Conservation (phyloP, 2,888 invertebrate species). For the Tipula helvola region DNA sequence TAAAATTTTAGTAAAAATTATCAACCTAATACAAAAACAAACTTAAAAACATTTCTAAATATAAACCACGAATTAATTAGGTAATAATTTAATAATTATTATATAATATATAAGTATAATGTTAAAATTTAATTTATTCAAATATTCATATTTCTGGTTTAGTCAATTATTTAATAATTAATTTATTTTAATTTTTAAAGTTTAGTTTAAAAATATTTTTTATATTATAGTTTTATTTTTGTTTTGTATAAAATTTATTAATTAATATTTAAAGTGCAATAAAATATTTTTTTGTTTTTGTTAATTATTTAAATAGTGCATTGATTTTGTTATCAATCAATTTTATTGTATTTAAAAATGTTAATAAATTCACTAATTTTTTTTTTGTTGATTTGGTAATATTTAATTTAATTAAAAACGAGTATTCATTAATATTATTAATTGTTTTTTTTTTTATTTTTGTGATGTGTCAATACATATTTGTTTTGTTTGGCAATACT, state of each 20-base stretch:
- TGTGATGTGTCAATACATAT: not conserved
- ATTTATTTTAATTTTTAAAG: not conserved
- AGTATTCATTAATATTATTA: not conserved
- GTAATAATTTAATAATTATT: not conserved
- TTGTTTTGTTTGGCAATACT: not conserved
- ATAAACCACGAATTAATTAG: not conserved
- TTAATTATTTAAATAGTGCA: not conserved
- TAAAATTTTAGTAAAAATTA: not conserved
- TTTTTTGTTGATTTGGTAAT: not conserved
- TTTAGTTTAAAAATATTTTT: not conserved
- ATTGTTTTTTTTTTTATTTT: not conserved
- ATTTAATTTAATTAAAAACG: not conserved
- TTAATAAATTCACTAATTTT: not conserved
- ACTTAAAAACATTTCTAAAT: not conserved
- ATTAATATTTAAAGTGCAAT: not conserved
- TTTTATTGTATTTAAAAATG: not conserved
- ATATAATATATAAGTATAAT: too few species aligned
- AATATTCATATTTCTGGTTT: not conserved
- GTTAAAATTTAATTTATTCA: not conserved
- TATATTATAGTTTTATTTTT: not conserved
- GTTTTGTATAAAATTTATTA: not conserved
- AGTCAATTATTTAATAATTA: constrained; percentile 4
- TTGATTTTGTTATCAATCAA: not conserved
- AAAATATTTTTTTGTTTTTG: not conserved
- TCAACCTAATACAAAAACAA: not conserved